Base-by-base conservation (phyloP, 92 coral and sea anemone genomes). In the Parazoanthus atlanticus region DNA sequence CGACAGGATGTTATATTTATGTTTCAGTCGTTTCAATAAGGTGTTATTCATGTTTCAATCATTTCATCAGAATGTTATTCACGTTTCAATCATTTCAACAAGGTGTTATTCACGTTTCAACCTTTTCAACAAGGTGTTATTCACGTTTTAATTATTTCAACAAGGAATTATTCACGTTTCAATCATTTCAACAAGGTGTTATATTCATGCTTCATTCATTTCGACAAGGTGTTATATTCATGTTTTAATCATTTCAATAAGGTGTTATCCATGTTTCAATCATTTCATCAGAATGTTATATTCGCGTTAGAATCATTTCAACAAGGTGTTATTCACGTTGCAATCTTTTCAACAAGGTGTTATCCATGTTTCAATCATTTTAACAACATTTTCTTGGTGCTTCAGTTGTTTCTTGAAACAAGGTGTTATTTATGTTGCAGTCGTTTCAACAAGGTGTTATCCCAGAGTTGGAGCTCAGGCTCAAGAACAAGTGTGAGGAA, bases 371-470 rank as follows among this genome's bases (percentile, higher is more conserved):
- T 78, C 66, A 32, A 9, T 17, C 38, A 30, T 67, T 61, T 61
- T 28, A 61, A 61, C 28, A 21, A 61, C 10, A 15, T 67, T 52
- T 79, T 6, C 2, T 28, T 64, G 16, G 43, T 17, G 26, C 12
- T 74, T 31, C 79, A 8, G 32, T 43, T 19, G 23, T 6, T 12
- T 46, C 26, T 32, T 29, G 11, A 31, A 36, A 65, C 21, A 17
- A 21, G 8, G n/a, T 79, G n/a, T n/a, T 26, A 26, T 76, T 89
- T 74, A 25, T 30, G 30, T 75, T 32, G 54, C 40, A 95, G 98
- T 93, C 97, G 19, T 92, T 95, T 86, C 96, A 97, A 78, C 99
- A 97, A 89, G 88, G 93, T 89, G 71, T 97, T 23, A 97, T 97
- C 61, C 99, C 99, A 34, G 99, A 97, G 81, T 84, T 97, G 86